These are phyloP conservation scores for Drosophila bunnanda DNA, from an alignment of 2,888 invertebrate species.

Conservation along the genomic window DNA sequence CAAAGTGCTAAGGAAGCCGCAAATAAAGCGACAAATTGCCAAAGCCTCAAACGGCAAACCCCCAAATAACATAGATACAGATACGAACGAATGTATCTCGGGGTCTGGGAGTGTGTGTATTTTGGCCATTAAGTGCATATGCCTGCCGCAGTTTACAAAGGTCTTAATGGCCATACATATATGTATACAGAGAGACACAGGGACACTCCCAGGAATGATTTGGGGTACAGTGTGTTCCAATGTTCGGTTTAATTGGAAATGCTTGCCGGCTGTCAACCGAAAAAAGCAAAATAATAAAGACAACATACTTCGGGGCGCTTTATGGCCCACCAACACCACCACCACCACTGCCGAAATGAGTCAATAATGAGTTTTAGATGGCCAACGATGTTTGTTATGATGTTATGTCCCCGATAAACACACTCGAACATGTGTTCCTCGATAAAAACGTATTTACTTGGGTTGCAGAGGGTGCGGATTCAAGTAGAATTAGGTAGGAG, in stretches of 20 bases:
- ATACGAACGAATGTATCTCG: conserved; percentile 21
- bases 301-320: conserved; percentile 72
- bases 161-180: conserved; percentile 41
- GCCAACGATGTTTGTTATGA: conserved; percentile 60
- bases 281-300: conserved; percentile 57
- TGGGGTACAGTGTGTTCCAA: conserved; percentile 8
- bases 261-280: conserved; percentile 55
- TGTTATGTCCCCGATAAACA: conserved; percentile 40
- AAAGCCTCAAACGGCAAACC: conserved; percentile 48
- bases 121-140: conserved; percentile 72
- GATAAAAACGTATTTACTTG: conserved; percentile 19
- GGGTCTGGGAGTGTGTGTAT: conserved; percentile 27
- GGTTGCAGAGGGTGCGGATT: conserved; percentile 2
- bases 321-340: conserved; percentile 35
- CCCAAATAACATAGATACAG: conserved; percentile 16
- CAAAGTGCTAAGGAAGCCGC: conserved; percentile 55
- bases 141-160: conserved; percentile 50
- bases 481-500: conserved; percentile 1
- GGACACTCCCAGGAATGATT: conserved; percentile 1
- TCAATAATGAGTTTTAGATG: conserved; percentile 72
- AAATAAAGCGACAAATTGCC: conserved; percentile 58
- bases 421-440: conserved; percentile 35
- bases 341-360: conserved; percentile 52
- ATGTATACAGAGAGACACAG: background rate
- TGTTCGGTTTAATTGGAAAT: conserved; percentile 68